These are phyloP conservation scores for Notospermus geniculatus DNA, from an alignment of 1,140 invertebrate genomes.

Conservation along the genomic window DNA sequence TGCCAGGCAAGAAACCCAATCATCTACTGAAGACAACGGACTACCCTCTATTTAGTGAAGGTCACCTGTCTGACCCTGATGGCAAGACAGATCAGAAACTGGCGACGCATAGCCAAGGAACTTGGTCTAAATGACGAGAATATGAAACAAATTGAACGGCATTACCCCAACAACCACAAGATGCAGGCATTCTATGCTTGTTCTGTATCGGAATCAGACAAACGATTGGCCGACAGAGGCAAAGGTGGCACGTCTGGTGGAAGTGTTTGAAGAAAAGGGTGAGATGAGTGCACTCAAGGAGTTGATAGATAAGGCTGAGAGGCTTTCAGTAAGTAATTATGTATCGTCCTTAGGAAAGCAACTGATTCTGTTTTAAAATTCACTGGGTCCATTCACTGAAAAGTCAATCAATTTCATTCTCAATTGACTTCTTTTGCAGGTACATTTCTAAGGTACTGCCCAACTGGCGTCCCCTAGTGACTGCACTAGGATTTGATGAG, in stretches of 20 bases:
- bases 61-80: slow-evolving; percentile 2
- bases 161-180: not conserved
- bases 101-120: not conserved
- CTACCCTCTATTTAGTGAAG: not conserved
- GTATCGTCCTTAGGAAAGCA: too few species aligned
- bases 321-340: too few species aligned
- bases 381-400: too few species aligned
- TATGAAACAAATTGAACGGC: not conserved
- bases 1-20: not conserved
- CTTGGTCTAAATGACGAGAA: not conserved
- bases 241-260: not conserved
- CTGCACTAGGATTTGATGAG: too few species aligned
- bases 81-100: not conserved
- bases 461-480: too few species aligned
- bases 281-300: not conserved
- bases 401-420: too few species aligned
- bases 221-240: not conserved
- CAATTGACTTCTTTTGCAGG: too few species aligned
- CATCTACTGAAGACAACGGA: not conserved
- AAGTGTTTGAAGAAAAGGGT: not conserved
- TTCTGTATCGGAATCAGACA: not conserved
- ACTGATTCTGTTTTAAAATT: too few species aligned
- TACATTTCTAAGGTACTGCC: too few species aligned
- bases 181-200: not conserved
- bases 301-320: not conserved